Evolutionary conservation across 2,113 vertebrate species (phyloP).

Genomic region (Oncorhynchus tshawytscha): DNA sequence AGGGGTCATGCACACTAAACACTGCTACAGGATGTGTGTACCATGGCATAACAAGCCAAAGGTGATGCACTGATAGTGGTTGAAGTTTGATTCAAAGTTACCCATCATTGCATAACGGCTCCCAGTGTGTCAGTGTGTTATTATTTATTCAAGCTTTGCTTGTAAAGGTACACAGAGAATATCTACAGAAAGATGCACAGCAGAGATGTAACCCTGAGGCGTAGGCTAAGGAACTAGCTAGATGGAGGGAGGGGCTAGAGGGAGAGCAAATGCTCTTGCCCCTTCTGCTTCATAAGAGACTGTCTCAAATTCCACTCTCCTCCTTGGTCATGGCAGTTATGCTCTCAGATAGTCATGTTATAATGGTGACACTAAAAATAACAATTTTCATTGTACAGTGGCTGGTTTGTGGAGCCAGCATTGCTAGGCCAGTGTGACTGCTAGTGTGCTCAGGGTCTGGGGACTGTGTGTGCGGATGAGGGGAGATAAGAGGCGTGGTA

Average conservation of each 20-base stretch:
- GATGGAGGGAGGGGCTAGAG: background rate
- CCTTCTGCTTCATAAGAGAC: no score
- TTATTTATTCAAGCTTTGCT: slow-evolving; percentile 56
- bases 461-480: background rate
- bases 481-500: slow-evolving; percentile 36
- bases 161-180: background rate
- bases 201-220: background rate
- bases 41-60: slow-evolving; percentile 23
- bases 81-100: slow-evolving; percentile 33
- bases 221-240: background rate
- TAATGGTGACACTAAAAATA: no score
- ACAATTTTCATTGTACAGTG: no score
- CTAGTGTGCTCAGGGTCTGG: no score
- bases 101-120: slow-evolving; percentile 48
- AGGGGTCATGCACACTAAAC: background rate
- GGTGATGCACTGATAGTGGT: no score
- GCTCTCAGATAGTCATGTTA: no score
- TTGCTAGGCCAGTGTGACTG: no score
- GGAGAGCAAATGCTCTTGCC: no score
- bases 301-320: no score
- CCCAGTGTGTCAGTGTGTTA: slow-evolving; percentile 39
- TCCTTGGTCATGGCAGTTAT: no score
- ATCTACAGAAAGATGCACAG: background rate
- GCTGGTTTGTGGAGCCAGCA: no score
- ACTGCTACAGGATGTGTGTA: background rate